Percentiles rank a stretch among this genome's conserved stretches.
Evolutionary conservation across 2,797 vertebrate genomes (phyloP).

Genomic region (Aselliscus stoliczkanus): DNA sequence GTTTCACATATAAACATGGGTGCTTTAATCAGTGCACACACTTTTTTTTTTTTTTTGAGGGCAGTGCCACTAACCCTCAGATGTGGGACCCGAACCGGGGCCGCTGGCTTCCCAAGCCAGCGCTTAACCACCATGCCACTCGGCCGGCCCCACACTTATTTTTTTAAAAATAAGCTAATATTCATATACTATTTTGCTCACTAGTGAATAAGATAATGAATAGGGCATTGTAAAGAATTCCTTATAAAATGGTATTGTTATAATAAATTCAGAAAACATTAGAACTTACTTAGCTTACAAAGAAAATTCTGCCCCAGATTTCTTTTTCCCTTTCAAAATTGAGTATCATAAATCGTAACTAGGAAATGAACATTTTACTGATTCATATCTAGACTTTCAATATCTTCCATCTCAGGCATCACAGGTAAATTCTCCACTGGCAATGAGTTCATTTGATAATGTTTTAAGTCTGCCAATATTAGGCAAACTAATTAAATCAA

Average conservation of each 20-base stretch:
- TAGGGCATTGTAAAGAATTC: background rate
- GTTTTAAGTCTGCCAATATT: conserved; percentile 11
- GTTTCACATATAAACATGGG: background rate
- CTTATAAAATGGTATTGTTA: background rate
- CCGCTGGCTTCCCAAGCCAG: no score
- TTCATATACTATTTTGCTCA: background rate
- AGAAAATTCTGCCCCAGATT: background rate
- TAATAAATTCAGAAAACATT: background rate
- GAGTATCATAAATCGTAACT: background rate
- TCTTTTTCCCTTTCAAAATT: conserved; percentile 3
- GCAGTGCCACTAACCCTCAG: no score
- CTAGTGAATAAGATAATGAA: conserved; percentile 2
- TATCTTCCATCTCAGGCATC: conserved; percentile 35
- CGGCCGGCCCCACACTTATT: no score
- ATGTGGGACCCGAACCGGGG: no score
- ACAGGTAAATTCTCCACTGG: background rate
- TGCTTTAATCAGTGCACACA: background rate
- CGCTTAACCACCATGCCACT: no score
- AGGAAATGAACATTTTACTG: background rate
- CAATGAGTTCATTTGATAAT: background rate
- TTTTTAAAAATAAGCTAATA: background rate
- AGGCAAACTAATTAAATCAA: conserved; percentile 32
- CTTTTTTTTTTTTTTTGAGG: background rate
- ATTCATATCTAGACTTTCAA: background rate
- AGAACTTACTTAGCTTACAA: conserved; percentile 19